Evolutionary conservation across 1,140 invertebrate genomes (phyloP).

Genomic region (Zaprionus kolodkinae): DNA sequence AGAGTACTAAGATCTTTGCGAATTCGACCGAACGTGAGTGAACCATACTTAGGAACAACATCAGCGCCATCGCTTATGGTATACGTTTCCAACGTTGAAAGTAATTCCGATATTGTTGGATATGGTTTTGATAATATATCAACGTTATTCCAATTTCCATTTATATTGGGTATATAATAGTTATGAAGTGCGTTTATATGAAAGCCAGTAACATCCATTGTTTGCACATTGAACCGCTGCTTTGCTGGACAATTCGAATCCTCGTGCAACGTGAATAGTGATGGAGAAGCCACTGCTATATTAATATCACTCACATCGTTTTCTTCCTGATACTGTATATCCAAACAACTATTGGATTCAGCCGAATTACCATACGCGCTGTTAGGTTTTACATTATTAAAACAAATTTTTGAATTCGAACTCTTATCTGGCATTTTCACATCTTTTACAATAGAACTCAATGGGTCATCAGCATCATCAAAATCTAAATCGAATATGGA

Average conservation of each 20-base stretch:
- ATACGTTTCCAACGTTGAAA: constrained; percentile 41
- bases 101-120: constrained; percentile 13
- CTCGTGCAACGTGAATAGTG: constrained; percentile 56
- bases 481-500: constrained; percentile 78
- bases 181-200: constrained; percentile 83
- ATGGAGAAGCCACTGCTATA: not conserved
- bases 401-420: constrained; percentile 12
- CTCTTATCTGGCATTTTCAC: not conserved
- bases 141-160: constrained; percentile 86
- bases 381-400: not conserved
- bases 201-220: constrained; percentile 68
- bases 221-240: constrained; percentile 65
- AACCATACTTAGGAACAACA: constrained; percentile 79
- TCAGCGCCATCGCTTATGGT: constrained; percentile 61
- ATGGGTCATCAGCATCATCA: constrained; percentile 73
- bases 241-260: constrained; percentile 83
- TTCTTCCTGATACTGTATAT: constrained; percentile 4
- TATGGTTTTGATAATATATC: constrained; percentile 20
- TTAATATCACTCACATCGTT: constrained; percentile 13
- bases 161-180: constrained; percentile 85
- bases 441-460: constrained; percentile 65
- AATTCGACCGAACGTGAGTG: constrained; percentile 63
- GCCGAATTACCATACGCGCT: not conserved
- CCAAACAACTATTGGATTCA: constrained; percentile 6
- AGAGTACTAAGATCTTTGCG: constrained; percentile 71